A percentile compares a stretch with the other conserved stretches of the same genome.
phyloP scores from a whole-genome alignment of 2,888 invertebrate species.

The Acholoe squamosa region DNA sequence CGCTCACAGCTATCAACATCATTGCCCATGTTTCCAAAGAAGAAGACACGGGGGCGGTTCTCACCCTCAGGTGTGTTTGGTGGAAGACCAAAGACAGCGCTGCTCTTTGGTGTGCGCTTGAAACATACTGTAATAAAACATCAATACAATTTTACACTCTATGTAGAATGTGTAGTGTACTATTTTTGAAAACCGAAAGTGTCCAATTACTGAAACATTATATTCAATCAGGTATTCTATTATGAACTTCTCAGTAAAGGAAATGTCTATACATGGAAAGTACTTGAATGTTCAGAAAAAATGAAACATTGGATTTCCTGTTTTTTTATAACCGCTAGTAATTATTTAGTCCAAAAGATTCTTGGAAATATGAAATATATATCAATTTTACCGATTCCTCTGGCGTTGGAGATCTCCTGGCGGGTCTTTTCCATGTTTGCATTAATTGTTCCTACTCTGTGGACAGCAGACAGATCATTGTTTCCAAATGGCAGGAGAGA shows the following conservation, averaged over 20 bases:
- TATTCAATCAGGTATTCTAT: no score
- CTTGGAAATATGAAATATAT: no score
- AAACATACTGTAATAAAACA: constrained; percentile 39
- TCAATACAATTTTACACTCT: no score
- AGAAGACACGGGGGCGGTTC: constrained; percentile 7
- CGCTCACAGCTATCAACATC: constrained; percentile 36
- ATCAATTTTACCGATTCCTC: constrained; percentile 28
- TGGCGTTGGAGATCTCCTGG: constrained; percentile 41
- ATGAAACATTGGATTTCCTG: no score
- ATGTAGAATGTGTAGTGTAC: no score
- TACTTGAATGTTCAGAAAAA: no score
- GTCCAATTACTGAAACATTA: no score
- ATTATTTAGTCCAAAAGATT: no score
- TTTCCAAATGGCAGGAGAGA: constrained; percentile 9
- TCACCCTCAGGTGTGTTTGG: neutral
- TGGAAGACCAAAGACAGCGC: constrained; percentile 41
- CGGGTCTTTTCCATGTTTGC: constrained; percentile 27
- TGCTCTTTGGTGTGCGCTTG: constrained; percentile 45
- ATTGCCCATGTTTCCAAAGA: constrained; percentile 33
- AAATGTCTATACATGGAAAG: no score
- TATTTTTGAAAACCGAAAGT: no score
- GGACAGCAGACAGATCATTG: constrained; percentile 7
- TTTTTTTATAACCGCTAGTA: no score
- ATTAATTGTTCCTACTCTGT: neutral
- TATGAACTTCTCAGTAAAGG: no score